Evolutionary conservation across 2,888 invertebrate species (phyloP), one percentile per base, ranked within the genome.

Genomic region (Sussaba pulchella): DNA sequence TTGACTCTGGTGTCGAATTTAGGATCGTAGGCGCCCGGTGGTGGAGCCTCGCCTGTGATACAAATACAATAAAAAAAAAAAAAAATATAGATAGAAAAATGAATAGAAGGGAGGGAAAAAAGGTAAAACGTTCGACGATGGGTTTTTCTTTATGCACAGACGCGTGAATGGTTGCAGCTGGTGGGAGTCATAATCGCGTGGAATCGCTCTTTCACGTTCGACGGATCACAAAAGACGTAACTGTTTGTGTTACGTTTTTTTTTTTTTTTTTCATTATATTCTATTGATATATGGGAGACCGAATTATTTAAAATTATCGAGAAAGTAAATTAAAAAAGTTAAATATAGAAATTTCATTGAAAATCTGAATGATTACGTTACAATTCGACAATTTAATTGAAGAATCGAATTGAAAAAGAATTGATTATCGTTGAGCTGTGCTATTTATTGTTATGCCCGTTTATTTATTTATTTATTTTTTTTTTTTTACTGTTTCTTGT

Each of bases 11-110:
- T 88, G 59, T 92, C 92, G 71, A 91, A 89, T 82, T 92, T 92
- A 4, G 94, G 92, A 85, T 94, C 93, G 81, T 94, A 94, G 2
- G 93, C 90, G 41, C 94, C 93, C 43, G 94, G 94, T 26, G 94
- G 93, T 41, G 94, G 94, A 31, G 92, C 93, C 79, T 92, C 91
- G 84, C 91, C 94, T 94, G 82, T 2, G 90, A 86, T 75, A 82
- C 64, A 52, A 77, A 12, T 31, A 50, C 17, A 66, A 17, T 24
- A 54, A 24, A 19, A 24, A 26, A 47, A 59, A 47, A 71, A 21
- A 52, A 43, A 47, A 31, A 31, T 6, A 6, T 5, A 31, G 31
- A 31, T 31, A 6, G 6, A 31, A 31, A 31, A 31, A 31, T 5
- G 6, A 31, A 31, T 6, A 6, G 6, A 31, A 31, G 31, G 2